Evolutionary conservation across 2,888 invertebrate species (phyloP).

Genomic region (Trichogramma evanescens): DNA sequence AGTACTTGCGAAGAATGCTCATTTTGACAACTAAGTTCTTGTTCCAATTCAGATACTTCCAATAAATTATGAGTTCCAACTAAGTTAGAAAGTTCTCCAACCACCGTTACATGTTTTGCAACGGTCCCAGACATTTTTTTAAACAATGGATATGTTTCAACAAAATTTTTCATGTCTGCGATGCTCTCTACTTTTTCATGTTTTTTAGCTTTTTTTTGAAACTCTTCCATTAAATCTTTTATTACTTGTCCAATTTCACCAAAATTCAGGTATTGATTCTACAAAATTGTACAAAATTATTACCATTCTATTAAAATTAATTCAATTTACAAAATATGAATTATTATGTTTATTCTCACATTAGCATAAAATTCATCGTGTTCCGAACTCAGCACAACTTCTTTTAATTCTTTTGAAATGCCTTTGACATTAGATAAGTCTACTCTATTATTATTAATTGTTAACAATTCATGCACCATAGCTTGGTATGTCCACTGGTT

Average conservation of each 20-base stretch:
- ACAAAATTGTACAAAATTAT: conserved; percentile 26
- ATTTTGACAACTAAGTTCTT: conserved; percentile 83
- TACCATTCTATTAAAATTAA: neutral
- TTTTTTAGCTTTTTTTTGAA: conserved; percentile 89
- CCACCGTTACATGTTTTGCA: conserved; percentile 93
- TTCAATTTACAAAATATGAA: conserved; percentile 3
- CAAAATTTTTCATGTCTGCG: conserved; percentile 96
- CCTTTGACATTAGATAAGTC: conserved; percentile 78
- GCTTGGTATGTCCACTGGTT: conserved; percentile 99
- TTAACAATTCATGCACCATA: conserved; percentile 96
- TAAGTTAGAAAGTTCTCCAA: conserved; percentile 85
- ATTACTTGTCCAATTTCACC: conserved; percentile 98
- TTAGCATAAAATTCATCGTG: conserved; percentile 96
- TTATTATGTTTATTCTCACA: conserved; percentile 47
- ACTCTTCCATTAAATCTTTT: conserved; percentile 94
- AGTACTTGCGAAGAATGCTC: conserved; percentile 69
- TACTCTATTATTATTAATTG: conserved; percentile 80
- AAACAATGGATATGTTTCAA: conserved; percentile 96
- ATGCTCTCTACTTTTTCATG: conserved; percentile 98
- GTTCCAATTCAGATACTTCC: conserved; percentile 88
- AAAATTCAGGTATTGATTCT: conserved; percentile 93
- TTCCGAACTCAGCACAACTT: conserved; percentile 88
- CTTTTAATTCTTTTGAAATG: conserved; percentile 80
- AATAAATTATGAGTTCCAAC: conserved; percentile 73
- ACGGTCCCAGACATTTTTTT: conserved; percentile 95